Percentiles rank a stretch among this genome's conserved stretches.
Conservation (phyloP, 1,140 invertebrate species). For the Helicoverpa zea region DNA sequence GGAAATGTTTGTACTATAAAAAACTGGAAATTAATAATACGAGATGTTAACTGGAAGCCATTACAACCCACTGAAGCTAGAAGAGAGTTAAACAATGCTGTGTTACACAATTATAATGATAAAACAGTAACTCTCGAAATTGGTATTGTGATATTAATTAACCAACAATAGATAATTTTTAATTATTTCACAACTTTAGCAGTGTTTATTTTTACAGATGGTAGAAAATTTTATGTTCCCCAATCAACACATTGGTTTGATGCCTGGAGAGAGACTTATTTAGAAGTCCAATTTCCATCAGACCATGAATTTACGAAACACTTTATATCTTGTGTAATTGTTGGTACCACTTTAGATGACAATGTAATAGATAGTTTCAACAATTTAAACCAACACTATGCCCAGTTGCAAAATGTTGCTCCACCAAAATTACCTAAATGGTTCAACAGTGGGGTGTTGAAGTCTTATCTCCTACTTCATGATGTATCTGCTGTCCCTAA, state of each 20-base stretch:
- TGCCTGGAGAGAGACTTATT: slow-evolving; percentile 96
- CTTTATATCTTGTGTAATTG: slow-evolving; percentile 96
- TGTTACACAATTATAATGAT: slow-evolving; percentile 90
- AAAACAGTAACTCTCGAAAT: slow-evolving; percentile 84
- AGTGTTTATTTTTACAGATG: slow-evolving; percentile 74
- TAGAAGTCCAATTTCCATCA: slow-evolving; percentile 95
- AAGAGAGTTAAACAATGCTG: slow-evolving; percentile 95
- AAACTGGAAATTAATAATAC: slow-evolving; percentile 93
- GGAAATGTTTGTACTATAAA: slow-evolving; percentile 91
- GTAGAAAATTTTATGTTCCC: slow-evolving; percentile 89
- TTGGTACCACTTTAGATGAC: slow-evolving; percentile 93
- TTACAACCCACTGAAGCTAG: slow-evolving; percentile 94
- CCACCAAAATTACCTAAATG: slow-evolving; percentile 95
- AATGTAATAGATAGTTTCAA: slow-evolving; percentile 93
- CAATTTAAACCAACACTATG: slow-evolving; percentile 92
- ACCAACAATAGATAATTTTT: background rate
- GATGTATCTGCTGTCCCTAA: slow-evolving; percentile 87
- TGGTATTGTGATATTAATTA: slow-evolving; percentile 56
- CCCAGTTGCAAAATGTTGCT: slow-evolving; percentile 91
- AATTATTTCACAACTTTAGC: background rate
- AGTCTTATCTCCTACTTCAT: slow-evolving; percentile 96
- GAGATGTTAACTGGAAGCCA: slow-evolving; percentile 93
- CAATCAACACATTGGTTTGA: slow-evolving; percentile 97
- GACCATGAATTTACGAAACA: slow-evolving; percentile 98
- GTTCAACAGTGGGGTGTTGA: slow-evolving; percentile 95